Conservation (phyloP, 2,888 invertebrate species). For the Griposia aprilina region DNA sequence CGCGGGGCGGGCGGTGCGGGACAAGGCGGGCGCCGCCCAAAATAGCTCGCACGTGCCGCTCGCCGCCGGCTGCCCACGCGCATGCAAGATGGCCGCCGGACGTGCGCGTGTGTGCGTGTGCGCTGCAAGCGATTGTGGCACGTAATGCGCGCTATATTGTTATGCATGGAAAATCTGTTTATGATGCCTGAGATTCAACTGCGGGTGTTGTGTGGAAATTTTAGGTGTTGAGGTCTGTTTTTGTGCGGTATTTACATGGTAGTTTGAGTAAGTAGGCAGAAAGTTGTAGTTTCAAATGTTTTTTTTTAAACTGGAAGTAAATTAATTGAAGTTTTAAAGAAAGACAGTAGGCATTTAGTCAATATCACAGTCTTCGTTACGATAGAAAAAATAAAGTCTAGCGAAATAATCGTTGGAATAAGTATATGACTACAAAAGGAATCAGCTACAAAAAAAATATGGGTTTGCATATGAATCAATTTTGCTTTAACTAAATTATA, state of each 20-base stretch:
- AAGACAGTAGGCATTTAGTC: not conserved
- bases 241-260: not conserved
- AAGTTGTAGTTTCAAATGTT: not conserved
- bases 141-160: constrained; percentile 68
- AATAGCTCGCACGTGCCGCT: constrained; percentile 90
- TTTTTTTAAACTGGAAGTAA: not conserved
- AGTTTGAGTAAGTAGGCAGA: not conserved
- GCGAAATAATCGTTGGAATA: not conserved
- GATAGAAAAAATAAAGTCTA: not conserved
- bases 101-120: constrained; percentile 77
- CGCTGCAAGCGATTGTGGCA: constrained; percentile 74
- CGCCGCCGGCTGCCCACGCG: constrained; percentile 87
- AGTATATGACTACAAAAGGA: not conserved
- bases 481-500: not conserved
- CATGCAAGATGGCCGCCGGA: constrained; percentile 87
- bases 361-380: not conserved
- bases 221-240: constrained; percentile 24
- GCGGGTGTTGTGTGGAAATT: constrained; percentile 40
- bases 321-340: not conserved
- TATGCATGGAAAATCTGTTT: constrained; percentile 69
- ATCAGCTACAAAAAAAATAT: not conserved
- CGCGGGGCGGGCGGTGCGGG: constrained; percentile 65
- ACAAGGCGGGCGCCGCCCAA: constrained; percentile 87
- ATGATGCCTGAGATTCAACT: constrained; percentile 56
- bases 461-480: not conserved